Evolutionary conservation across 2,888 invertebrate species (phyloP).

Genomic region (Metopia argyrocephala): DNA sequence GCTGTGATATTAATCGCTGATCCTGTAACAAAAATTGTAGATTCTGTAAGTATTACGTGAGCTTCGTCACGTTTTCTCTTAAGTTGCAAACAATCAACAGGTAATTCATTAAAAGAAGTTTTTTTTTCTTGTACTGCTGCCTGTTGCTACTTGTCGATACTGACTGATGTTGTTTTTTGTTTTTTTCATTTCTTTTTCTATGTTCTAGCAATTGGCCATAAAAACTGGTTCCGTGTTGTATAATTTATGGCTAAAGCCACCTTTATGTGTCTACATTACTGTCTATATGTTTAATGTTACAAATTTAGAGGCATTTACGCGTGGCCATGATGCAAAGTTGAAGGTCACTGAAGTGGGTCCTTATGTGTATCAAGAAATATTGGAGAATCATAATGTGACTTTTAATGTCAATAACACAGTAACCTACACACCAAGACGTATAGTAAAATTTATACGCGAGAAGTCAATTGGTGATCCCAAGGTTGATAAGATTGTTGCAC

Average conservation of each 20-base stretch:
- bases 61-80: slow-evolving; percentile 13
- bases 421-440: slow-evolving; percentile 82
- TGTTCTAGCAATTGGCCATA: slow-evolving; percentile 76
- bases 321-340: slow-evolving; percentile 83
- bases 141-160: neutral
- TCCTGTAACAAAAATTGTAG: slow-evolving; percentile 72
- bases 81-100: neutral
- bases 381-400: slow-evolving; percentile 84
- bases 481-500: slow-evolving; percentile 81
- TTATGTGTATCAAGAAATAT: slow-evolving; percentile 87
- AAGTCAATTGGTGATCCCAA: slow-evolving; percentile 84
- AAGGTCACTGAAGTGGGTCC: slow-evolving; percentile 87
- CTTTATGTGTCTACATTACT: slow-evolving; percentile 83
- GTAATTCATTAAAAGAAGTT: neutral
- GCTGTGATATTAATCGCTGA: slow-evolving; percentile 71
- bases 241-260: slow-evolving; percentile 83
- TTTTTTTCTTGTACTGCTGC: neutral
- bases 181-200: slow-evolving; percentile 23
- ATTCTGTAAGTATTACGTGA: slow-evolving; percentile 72
- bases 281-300: slow-evolving; percentile 89
- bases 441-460: slow-evolving; percentile 82
- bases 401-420: slow-evolving; percentile 84
- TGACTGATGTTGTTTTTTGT: neutral
- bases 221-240: slow-evolving; percentile 81
- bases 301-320: slow-evolving; percentile 84